Evolutionary conservation across 2,113 vertebrate genomes (phyloP), one percentile per base, ranked within the genome.

Genomic region (Odocoileus hemionus): DNA sequence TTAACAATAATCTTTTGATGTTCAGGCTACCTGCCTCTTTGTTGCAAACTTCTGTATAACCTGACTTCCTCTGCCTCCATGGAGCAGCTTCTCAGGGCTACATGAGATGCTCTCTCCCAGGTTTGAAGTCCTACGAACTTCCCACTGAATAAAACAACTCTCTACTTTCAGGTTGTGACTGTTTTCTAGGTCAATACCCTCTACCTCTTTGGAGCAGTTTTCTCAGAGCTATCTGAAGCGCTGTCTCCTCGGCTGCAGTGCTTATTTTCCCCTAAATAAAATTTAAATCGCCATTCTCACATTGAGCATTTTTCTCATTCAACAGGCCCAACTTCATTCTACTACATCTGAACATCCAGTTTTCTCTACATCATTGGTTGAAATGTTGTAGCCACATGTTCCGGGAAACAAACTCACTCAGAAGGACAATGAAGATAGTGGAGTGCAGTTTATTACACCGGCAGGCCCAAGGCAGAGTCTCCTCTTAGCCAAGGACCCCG

Each of bases 361-460:
- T 57, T 57, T 84, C 13, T 25, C n/a, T 25, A 10, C n/a, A 39
- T 26, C 80, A 28, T 84, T 39, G 26, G n/a, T 84, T 28, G 52
- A 39, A 70, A 70, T 12, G 64, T 70, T 36, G 67, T 39, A 36
- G n/a, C 67, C n/a, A 6, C 0, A 0, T 10, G 0, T 39, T 12
- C n/a, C 5, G 0, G 19, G 19, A 70, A 70, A 12, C 19, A 39
- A 39, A 70, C 67, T 39, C n/a, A 23, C n/a, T 36, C 19, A 70
- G 67, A 70, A 36, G 9, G 5, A 70, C 0, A 5, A 23, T 70
- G 67, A 23, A 23, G 67, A 39, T 12, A 6, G 67, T 70, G 19
- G n/a, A 70, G n/a, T n/a, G 67, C 19, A 39, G n/a, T 36, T 70
- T 70, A 70, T 70, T 36, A 36, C 19, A 23, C 9, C 4, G 0